These are phyloP conservation scores for Equus przewalskii DNA, from an alignment of 2,113 vertebrate genomes.

Conservation along the genomic window DNA sequence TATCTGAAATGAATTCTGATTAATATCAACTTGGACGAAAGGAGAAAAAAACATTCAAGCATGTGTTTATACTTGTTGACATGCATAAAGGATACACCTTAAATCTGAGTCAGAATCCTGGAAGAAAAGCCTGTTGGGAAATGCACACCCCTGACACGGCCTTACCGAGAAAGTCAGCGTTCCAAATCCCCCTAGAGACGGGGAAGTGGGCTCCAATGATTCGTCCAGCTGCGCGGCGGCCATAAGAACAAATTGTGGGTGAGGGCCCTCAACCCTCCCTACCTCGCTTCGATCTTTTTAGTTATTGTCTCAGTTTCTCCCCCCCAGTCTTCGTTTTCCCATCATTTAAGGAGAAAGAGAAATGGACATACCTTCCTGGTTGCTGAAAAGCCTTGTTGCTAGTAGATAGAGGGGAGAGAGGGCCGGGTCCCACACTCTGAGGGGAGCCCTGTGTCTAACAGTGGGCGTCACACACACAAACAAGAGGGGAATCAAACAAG, in stretches of 20 bases:
- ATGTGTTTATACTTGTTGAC: conserved; percentile 36
- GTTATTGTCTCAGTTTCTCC: not conserved
- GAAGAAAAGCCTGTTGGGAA: conserved; percentile 29
- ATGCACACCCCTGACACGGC: not conserved
- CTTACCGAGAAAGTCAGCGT: not conserved
- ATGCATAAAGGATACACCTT: conserved; percentile 4
- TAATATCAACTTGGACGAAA: conserved; percentile 53
- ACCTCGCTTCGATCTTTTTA: not conserved
- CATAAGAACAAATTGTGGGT: not conserved
- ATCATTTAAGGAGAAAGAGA: not conserved
- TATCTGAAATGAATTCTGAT: conserved; percentile 70
- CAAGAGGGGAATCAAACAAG: not conserved
- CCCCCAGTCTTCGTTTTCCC: not conserved
- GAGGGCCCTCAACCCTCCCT: not conserved
- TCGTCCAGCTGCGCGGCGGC: not conserved
- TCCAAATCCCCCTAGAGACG: not conserved
- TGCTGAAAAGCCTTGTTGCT: not conserved
- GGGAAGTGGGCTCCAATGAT: not conserved
- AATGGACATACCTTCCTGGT: not conserved
- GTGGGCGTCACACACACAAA: not conserved
- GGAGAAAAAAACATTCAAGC: conserved; percentile 46
- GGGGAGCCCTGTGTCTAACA: not conserved
- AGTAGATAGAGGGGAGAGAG: not conserved
- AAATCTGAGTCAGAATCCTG: conserved; percentile 45
- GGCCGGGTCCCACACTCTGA: not conserved